Conservation (phyloP, 1,140 invertebrate species). For the Plectrocnemia conspersa region DNA sequence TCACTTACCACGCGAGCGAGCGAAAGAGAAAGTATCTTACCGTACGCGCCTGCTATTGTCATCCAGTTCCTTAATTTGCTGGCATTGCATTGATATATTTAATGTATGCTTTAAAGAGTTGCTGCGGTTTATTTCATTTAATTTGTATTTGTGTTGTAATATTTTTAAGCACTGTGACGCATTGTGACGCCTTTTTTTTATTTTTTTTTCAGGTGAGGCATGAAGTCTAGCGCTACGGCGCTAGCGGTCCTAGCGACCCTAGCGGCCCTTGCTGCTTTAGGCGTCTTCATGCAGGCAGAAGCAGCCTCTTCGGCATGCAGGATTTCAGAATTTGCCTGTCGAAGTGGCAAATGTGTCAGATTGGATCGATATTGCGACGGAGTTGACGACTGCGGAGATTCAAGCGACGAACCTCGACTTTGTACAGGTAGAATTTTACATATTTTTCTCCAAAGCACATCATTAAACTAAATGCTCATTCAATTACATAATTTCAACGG, state of each 20-base stretch:
- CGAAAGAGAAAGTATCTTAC: too few relatives aligned
- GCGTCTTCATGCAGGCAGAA: slow-evolving; percentile 44
- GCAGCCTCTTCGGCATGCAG: slow-evolving; percentile 54
- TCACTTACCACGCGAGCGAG: too few relatives aligned
- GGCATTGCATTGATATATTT: too few relatives aligned
- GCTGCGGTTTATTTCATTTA: too few relatives aligned
- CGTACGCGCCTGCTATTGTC: too few relatives aligned
- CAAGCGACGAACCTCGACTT: slow-evolving; percentile 74
- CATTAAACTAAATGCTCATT: neutral
- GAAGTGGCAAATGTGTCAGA: slow-evolving; percentile 73
- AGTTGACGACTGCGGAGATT: slow-evolving; percentile 73
- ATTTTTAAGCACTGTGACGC: too few relatives aligned
- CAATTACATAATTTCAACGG: neutral
- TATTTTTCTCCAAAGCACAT: neutral
- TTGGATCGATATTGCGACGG: slow-evolving; percentile 82
- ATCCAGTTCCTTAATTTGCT: too few relatives aligned
- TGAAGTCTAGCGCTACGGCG: slow-evolving; percentile 2
- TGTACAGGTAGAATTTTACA: slow-evolving; percentile 62
- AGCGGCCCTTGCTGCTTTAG: slow-evolving; percentile 45
- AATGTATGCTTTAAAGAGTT: too few relatives aligned
- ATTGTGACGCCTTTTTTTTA: too few relatives aligned
- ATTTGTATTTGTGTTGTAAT: too few relatives aligned
- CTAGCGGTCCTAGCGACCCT: slow-evolving; percentile 12
- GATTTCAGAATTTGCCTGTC: slow-evolving; percentile 78
- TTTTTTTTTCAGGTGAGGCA: slow-evolving; percentile 13